These are phyloP conservation scores for Erebia ligea DNA, from an alignment of 2,888 invertebrate genomes.

Conservation along the genomic window DNA sequence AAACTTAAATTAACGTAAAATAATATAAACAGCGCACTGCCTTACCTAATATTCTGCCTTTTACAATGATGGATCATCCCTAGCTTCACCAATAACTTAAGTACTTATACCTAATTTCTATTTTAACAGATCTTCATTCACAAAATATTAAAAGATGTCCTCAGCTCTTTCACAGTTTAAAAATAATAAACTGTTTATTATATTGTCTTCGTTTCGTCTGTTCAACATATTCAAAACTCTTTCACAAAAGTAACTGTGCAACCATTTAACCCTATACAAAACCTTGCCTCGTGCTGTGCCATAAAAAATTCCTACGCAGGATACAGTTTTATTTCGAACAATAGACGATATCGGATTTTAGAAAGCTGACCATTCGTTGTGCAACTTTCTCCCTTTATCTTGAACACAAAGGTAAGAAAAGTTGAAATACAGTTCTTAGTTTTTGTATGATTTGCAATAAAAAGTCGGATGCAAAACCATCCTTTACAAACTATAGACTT, in stretches of 20 bases:
- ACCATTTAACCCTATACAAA: slow-evolving; percentile 22
- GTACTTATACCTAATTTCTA: not conserved
- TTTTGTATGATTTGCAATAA: slow-evolving; percentile 59
- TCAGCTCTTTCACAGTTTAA: not conserved
- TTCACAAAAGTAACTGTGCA: slow-evolving; percentile 25
- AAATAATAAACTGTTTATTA: no score
- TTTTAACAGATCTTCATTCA: not conserved
- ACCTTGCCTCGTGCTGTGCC: slow-evolving; percentile 30
- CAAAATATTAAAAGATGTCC: not conserved
- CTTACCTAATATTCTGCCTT: no score
- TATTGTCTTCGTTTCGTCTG: no score
- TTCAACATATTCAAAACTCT: slow-evolving; percentile 16
- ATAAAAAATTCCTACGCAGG: slow-evolving; percentile 37
- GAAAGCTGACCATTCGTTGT: slow-evolving; percentile 74
- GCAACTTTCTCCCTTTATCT: slow-evolving; percentile 81
- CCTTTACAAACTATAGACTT: slow-evolving; percentile 30
- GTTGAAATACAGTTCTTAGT: slow-evolving; percentile 55
- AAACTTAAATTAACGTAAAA: no score
- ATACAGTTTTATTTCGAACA: slow-evolving; percentile 59
- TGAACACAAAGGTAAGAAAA: slow-evolving; percentile 67
- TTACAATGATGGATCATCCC: no score
- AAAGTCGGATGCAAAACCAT: slow-evolving; percentile 41
- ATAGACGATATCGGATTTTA: slow-evolving; percentile 70
- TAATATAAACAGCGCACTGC: no score
- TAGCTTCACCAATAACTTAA: not conserved